These are phyloP conservation scores for Chaetodon auriga DNA, from an alignment of 2,113 vertebrate species.

Conservation along the genomic window DNA sequence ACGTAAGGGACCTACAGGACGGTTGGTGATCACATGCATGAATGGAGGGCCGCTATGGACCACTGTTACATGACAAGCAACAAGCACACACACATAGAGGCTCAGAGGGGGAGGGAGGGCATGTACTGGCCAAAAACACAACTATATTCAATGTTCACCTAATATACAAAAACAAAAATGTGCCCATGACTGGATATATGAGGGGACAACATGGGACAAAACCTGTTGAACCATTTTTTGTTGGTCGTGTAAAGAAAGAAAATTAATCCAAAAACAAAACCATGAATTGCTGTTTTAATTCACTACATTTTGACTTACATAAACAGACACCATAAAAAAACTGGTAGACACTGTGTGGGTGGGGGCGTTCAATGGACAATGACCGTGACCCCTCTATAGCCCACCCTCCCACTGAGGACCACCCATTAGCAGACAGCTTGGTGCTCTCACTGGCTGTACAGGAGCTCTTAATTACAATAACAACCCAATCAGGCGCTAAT, in stretches of 20 bases:
- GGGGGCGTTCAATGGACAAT: conserved; percentile 58
- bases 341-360: background rate
- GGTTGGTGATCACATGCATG: conserved; percentile 82
- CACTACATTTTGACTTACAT: background rate
- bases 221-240: conserved; percentile 24
- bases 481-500: conserved; percentile 75
- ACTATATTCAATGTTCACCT: conserved; percentile 4
- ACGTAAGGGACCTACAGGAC: conserved; percentile 80
- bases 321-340: conserved; percentile 5
- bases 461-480: conserved; percentile 78
- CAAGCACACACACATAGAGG: conserved; percentile 12
- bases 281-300: background rate
- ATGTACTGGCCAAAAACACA: conserved; percentile 1
- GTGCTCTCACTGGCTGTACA: conserved; percentile 65
- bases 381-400: conserved; percentile 44
- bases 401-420: conserved; percentile 64
- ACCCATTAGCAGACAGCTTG: conserved; percentile 69
- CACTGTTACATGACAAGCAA: conserved; percentile 61
- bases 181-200: background rate
- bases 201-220: background rate
- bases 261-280: background rate
- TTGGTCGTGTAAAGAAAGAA: background rate
- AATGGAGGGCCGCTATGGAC: conserved; percentile 75
- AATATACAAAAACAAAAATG: background rate
- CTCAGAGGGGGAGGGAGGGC: background rate